Percentiles rank a stretch among this genome's conserved stretches.
Conservation (phyloP, 2,888 invertebrate genomes). For the Lochmaea crataegi region DNA sequence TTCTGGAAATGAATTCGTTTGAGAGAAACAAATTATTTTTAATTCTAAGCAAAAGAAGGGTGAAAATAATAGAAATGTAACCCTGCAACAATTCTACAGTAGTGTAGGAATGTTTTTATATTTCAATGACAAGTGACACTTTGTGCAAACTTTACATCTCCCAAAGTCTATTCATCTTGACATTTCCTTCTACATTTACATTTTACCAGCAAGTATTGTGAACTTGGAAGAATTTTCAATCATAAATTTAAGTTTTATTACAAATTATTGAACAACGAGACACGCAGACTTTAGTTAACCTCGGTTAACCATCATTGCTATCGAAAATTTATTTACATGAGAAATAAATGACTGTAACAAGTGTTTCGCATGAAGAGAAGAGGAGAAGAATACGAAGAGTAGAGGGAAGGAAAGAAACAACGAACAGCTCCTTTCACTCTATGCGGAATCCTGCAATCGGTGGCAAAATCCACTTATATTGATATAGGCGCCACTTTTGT, state of each 20-base stretch:
- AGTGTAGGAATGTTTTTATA: too few species aligned
- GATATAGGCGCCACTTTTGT: conserved; percentile 45
- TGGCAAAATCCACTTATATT: conserved; percentile 43
- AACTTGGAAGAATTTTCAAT: neutral
- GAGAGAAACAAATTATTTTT: too few species aligned
- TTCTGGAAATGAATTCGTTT: too few species aligned
- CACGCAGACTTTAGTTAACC: neutral
- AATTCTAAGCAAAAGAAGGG: too few species aligned
- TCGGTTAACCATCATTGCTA: conserved; percentile 13
- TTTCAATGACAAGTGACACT: too few species aligned
- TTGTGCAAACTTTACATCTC: too few species aligned
- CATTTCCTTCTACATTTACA: too few species aligned
- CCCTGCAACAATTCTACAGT: too few species aligned
- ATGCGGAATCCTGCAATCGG: conserved; percentile 41
- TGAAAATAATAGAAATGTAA: too few species aligned
- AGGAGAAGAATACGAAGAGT: conserved; percentile 28
- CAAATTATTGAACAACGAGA: neutral
- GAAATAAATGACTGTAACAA: conserved; percentile 31
- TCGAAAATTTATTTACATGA: conserved; percentile 29
- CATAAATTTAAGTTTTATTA: neutral
- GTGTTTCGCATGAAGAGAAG: conserved; percentile 30
- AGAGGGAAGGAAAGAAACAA: conserved; percentile 40
- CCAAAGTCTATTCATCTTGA: too few species aligned
- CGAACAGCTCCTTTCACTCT: conserved; percentile 44
- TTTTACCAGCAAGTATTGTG: neutral